These are phyloP conservation scores for Hipposideros larvatus DNA, from an alignment of 2,797 vertebrate genomes.

Conservation along the genomic window DNA sequence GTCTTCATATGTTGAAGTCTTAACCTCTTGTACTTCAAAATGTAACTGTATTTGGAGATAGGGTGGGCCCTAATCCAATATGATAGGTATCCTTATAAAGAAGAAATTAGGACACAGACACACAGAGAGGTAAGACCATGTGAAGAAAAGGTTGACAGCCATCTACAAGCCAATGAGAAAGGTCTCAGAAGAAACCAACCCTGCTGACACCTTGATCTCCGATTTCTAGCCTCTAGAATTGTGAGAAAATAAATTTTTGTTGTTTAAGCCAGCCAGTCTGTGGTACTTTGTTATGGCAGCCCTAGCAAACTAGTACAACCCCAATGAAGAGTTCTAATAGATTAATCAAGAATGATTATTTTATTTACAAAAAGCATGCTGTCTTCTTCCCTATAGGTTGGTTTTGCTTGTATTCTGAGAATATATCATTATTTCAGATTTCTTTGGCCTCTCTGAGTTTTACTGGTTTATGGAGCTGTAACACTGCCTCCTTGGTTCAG, in stretches of 20 bases:
- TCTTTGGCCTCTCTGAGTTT: constrained; percentile 18
- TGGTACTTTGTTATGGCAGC: constrained; percentile 20
- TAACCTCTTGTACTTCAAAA: not conserved
- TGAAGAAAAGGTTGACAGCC: not conserved
- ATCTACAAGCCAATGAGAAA: not conserved
- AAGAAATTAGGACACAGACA: not conserved
- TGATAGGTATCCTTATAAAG: not conserved
- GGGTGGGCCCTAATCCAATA: not conserved
- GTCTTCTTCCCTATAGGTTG: not conserved
- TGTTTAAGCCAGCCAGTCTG: not conserved
- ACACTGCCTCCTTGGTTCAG: constrained; percentile 27
- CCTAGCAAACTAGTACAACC: not conserved
- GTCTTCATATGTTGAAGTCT: not conserved
- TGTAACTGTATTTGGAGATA: not conserved
- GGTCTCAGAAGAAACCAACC: constrained; percentile 30
- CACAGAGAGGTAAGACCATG: not conserved
- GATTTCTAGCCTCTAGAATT: constrained; percentile 21
- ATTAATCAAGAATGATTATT: constrained; percentile 15
- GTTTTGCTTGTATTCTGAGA: constrained; percentile 47
- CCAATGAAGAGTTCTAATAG: not conserved
- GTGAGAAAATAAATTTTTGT: constrained; percentile 47
- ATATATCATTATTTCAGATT: constrained; percentile 21
- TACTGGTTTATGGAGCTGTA: not conserved
- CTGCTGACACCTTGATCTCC: not conserved
- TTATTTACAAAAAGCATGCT: constrained; percentile 13